A percentile compares a stretch with the other conserved stretches of the same genome.
phyloP scores from a whole-genome alignment of 2,888 invertebrate species.

The Leptura quadrifasciata region DNA sequence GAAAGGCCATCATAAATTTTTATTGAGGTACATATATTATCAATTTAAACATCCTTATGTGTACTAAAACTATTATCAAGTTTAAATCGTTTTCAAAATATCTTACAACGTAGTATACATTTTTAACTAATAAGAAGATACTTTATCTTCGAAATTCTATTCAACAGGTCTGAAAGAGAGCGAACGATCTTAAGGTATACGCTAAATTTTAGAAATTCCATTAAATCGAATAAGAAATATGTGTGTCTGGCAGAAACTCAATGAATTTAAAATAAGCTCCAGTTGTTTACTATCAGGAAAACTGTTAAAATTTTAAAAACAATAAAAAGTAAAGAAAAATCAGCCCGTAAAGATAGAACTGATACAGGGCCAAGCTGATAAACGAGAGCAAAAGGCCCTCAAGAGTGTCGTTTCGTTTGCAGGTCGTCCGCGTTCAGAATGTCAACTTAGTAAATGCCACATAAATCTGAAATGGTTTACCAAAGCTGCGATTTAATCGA shows the following conservation, averaged over 20 bases:
- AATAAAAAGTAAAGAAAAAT: slow-evolving; percentile 36
- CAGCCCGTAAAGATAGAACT: slow-evolving; percentile 46
- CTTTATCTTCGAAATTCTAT: background rate
- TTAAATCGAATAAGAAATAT: slow-evolving; percentile 10
- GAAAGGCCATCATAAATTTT: no score
- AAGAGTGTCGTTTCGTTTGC: slow-evolving; percentile 65
- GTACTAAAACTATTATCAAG: no score
- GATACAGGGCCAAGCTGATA: slow-evolving; percentile 64
- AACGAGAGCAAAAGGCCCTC: slow-evolving; percentile 67
- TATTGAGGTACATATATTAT: no score
- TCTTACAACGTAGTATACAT: no score
- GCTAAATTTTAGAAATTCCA: background rate
- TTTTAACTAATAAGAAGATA: background rate
- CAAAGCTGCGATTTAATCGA: slow-evolving; percentile 68
- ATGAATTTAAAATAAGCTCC: slow-evolving; percentile 7
- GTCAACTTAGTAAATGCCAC: slow-evolving; percentile 63
- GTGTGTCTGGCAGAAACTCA: background rate
- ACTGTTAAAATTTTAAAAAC: slow-evolving; percentile 33
- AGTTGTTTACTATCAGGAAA: background rate
- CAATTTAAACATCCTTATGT: no score
- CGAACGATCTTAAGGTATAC: background rate
- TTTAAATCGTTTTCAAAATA: no score
- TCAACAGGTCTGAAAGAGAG: background rate
- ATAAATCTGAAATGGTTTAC: slow-evolving; percentile 67
- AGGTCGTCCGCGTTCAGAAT: slow-evolving; percentile 63